Evolutionary conservation across 2,797 vertebrate genomes (phyloP).

Genomic region (Xiphorhynchus erythropygius): DNA sequence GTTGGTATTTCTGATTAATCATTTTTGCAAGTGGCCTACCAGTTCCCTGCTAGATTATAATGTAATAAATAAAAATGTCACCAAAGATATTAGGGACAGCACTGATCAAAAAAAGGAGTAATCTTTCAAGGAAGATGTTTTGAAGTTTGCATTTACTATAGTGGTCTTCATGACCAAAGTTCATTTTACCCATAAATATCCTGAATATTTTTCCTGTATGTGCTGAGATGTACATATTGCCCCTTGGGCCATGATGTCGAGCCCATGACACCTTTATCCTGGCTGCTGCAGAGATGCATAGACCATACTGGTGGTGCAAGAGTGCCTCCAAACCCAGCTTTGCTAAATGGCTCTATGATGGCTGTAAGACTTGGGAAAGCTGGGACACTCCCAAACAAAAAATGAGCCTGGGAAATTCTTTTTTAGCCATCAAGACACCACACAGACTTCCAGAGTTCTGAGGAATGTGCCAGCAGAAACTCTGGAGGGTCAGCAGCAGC

Average conservation of each 20-base stretch:
- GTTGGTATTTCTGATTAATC: constrained; percentile 77
- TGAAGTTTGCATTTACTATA: neutral
- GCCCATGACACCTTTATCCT: neutral
- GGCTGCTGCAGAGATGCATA: neutral
- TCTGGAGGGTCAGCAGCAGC: neutral
- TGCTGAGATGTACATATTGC: neutral
- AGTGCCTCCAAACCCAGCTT: neutral
- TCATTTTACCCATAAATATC: neutral
- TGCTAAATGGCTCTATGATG: neutral
- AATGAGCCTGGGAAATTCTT: neutral
- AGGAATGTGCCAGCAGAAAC: neutral
- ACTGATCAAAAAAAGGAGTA: neutral
- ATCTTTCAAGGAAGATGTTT: constrained; percentile 53
- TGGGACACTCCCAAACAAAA: neutral
- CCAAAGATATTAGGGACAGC: constrained; percentile 38
- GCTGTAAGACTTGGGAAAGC: neutral
- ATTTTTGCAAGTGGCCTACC: constrained; percentile 72
- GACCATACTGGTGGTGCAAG: accelerated
- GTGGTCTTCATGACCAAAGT: neutral
- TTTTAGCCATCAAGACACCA: neutral
- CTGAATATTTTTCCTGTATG: neutral
- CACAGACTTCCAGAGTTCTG: neutral
- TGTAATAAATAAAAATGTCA: constrained; percentile 74
- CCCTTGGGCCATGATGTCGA: neutral
- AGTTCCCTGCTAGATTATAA: constrained; percentile 73